phyloP scores from a whole-genome alignment of 2,888 invertebrate species.

The Hecatera dysodea region DNA sequence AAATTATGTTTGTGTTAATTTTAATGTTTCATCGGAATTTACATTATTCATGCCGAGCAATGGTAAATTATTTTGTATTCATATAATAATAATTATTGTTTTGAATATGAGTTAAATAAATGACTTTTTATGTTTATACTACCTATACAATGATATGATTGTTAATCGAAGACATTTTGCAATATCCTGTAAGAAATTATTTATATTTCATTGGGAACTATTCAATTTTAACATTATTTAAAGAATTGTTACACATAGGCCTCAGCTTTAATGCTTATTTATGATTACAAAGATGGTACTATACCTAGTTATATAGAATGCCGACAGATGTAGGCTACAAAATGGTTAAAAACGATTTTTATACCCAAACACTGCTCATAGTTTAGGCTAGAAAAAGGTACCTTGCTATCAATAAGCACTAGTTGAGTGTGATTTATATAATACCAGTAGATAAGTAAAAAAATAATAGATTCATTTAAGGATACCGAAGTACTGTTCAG shows the following conservation, averaged over 20 bases:
- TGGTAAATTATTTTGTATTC: too few relatives aligned
- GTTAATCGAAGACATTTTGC: neutral
- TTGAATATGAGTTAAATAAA: neutral
- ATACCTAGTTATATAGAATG: neutral
- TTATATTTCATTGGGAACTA: neutral
- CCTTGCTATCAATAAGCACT: neutral
- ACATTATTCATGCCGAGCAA: neutral
- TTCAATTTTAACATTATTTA: neutral
- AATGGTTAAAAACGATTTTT: constrained; percentile 1
- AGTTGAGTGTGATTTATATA: constrained; percentile 9
- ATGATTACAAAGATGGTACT: neutral
- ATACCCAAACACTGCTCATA: neutral
- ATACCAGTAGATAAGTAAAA: neutral
- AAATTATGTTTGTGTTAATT: too few relatives aligned
- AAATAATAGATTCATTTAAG: neutral
- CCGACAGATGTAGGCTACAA: neutral
- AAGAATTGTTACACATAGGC: neutral
- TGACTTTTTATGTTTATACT: neutral
- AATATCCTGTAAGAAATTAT: neutral
- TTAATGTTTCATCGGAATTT: too few relatives aligned
- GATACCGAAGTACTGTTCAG: neutral
- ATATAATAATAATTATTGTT: too few relatives aligned
- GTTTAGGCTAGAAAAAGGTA: constrained; percentile 1
- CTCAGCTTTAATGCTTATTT: neutral
- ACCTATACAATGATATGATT: neutral